Evolutionary conservation across 2,113 vertebrate genomes (phyloP).

Genomic region (Blennius ocellaris): DNA sequence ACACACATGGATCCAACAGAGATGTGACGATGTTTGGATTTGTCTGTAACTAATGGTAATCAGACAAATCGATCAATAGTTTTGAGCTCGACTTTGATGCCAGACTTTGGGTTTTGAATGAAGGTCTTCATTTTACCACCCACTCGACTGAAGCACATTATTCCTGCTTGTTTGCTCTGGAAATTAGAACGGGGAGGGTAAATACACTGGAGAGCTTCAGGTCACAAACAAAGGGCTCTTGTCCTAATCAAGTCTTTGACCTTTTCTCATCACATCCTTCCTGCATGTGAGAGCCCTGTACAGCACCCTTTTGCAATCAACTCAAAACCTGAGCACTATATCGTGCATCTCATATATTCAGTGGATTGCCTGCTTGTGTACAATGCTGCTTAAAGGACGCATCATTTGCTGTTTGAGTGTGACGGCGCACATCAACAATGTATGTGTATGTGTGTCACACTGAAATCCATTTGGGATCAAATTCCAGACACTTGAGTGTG

Average conservation of each 20-base stretch:
- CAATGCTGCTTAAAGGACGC: conserved; percentile 86
- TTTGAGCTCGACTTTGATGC: conserved; percentile 78
- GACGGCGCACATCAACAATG: conserved; percentile 47
- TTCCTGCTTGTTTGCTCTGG: conserved; percentile 66
- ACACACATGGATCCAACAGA: conserved; percentile 46
- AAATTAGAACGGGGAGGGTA: conserved; percentile 48
- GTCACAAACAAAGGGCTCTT: conserved; percentile 90
- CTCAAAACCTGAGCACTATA: conserved; percentile 83
- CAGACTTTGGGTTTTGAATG: conserved; percentile 66
- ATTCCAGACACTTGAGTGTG: conserved; percentile 89
- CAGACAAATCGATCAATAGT: conserved; percentile 78
- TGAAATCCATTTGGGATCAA: conserved; percentile 51
- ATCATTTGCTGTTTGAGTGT: conserved; percentile 70
- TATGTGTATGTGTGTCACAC: conserved; percentile 34
- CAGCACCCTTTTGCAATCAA: conserved; percentile 26
- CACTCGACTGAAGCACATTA: conserved; percentile 64
- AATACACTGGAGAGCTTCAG: conserved; percentile 71
- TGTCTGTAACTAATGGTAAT: conserved; percentile 78
- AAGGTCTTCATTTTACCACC: conserved; percentile 68
- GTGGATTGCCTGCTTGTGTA: conserved; percentile 77
- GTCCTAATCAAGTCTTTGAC: conserved; percentile 84
- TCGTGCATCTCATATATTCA: conserved; percentile 80
- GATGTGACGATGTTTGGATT: conserved; percentile 63
- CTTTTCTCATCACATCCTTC: conserved; percentile 72
- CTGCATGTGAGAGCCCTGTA: conserved; percentile 61